Base-by-base conservation (phyloP, 2,888 invertebrate genomes). In the Trilocha varians region DNA sequence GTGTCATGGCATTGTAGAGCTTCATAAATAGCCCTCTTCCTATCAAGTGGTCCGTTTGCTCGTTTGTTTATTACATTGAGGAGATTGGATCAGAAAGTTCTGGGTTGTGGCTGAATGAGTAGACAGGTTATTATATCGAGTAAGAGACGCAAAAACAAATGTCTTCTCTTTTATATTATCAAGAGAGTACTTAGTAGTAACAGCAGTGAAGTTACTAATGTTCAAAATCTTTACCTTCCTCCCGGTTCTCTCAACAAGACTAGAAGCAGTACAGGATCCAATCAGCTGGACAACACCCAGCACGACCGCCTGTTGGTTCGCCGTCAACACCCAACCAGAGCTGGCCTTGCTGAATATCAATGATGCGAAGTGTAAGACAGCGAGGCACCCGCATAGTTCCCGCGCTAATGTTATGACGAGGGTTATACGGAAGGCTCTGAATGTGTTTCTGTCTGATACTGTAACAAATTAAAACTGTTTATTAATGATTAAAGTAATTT, bases 371-470 rank as follows among this genome's bases (percentile, higher is more conserved):
- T 83, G 78, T 2, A 85, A 57, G 1, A 86, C 80, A 0, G 86
- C 84, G 0, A 87, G 59, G 37, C 84, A 80, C 1, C 87, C 87
- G 51, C 85, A 80, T 16, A 86, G 59, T 52, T 85, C 84, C 0
- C 85, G 60, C 0, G 82, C 84, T 1, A 83, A 52, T 0, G 82
- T 84, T 43, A 85, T 79, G 13, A 67, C 76, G 2, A 84, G 78
- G 0, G 87, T 87, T 41, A 89, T 88, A 35, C 88, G 86, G 53
- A 88, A 87, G 0, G 87, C 88, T 1, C 87, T 76, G 53, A 85
- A 80, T 0, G 77, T 77, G 43, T 59, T 69, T 35, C 70, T 67
- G 49, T 84, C 83, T 0, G 78, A 62, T 11, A 79, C 83, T 82
- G 61, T 5, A 53, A 48, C 38, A 8, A 8, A 36, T 4, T 2